Base-by-base conservation (phyloP, 2,888 invertebrate genomes). In the Aphidoletes aphidimyza region DNA sequence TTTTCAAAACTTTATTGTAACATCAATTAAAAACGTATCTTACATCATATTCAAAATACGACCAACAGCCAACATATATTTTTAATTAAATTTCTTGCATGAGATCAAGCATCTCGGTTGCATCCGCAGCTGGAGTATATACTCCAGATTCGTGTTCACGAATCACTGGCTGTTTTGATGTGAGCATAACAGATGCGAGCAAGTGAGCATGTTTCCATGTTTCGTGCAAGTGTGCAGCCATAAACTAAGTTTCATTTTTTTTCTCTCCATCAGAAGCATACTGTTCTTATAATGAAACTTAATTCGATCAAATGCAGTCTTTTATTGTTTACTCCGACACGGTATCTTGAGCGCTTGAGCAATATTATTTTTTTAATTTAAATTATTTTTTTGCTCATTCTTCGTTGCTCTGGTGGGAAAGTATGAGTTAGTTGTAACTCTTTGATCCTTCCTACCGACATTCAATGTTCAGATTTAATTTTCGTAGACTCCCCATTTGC, bases 261-360 rank as follows among this genome's bases (percentile, higher is more conserved):
- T n/a, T n/a, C n/a, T n/a, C n/a, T n/a, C n/a, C n/a, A 69, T 30
- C 30, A 69, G 34, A 30, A 69, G 11, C 69, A 11, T 9, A 30
- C 69, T 69, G 69, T 69, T 69, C 30, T 17, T 30, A 69, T 69
- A 69, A 69, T 69, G 6, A 69, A 69, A 69, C 30, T 69, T 69
- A 69, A 69, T 69, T 69, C 69, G 69, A 69, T 69, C 69, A 69
- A 69, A 69, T 69, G 14, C 34, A 69, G 69, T 69, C 69, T 11
- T 69, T 30, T 14, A 69, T 69, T 69, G 54, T 54, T 54, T 54
- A 54, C 54, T 0, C 26, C 54, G 54, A 54, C 30, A 69, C 69
- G 14, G 3, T n/a, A 69, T 69, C 69, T n/a, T 54, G 54, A 22
- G 54, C 54, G 22, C n/a, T 22, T 54, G n/a, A 8, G 2, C 26